Evolutionary conservation across 1,140 invertebrate genomes (phyloP).

Genomic region (Bradysia coprophila): DNA sequence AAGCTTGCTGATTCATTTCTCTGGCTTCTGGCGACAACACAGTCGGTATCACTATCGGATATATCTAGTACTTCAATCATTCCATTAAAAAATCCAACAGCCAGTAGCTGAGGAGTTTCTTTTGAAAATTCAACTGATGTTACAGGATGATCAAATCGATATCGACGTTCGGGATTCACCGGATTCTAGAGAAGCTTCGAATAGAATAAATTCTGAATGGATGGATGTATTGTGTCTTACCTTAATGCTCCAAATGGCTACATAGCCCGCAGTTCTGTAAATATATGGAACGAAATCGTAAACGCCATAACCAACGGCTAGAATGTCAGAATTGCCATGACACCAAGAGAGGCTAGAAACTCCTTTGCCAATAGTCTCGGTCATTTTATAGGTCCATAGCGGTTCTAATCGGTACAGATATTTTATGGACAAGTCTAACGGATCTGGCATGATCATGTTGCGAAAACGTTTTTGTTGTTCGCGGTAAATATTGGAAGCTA

Average conservation of each 20-base stretch:
- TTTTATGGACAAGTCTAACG: conserved; percentile 33
- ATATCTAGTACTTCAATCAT: conserved; percentile 53
- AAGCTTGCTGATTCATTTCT: conserved; percentile 32
- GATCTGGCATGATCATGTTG: conserved; percentile 35
- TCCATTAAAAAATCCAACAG: conserved; percentile 63
- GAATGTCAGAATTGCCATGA: conserved; percentile 36
- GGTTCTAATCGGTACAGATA: conserved; percentile 40
- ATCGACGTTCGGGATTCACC: conserved; percentile 53
- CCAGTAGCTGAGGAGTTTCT: conserved; percentile 47
- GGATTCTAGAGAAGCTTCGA: conserved; percentile 35
- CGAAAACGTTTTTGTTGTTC: conserved; percentile 42
- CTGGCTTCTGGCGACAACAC: conserved; percentile 30
- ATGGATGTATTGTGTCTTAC: not conserved
- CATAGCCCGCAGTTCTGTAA: conserved; percentile 27
- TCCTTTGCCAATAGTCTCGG: conserved; percentile 24
- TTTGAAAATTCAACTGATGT: conserved; percentile 55
- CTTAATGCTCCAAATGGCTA: conserved; percentile 68
- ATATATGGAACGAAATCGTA: conserved; percentile 27
- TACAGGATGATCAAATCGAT: conserved; percentile 44
- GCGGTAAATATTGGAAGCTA: conserved; percentile 43
- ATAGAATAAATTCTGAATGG: no score
- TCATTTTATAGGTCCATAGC: conserved; percentile 39
- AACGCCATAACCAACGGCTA: conserved; percentile 52
- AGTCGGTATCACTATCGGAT: conserved; percentile 24
- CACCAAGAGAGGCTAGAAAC: conserved; percentile 42